These are phyloP conservation scores for Strigamia crassipes DNA, from an alignment of 2,888 invertebrate genomes.

Conservation along the genomic window DNA sequence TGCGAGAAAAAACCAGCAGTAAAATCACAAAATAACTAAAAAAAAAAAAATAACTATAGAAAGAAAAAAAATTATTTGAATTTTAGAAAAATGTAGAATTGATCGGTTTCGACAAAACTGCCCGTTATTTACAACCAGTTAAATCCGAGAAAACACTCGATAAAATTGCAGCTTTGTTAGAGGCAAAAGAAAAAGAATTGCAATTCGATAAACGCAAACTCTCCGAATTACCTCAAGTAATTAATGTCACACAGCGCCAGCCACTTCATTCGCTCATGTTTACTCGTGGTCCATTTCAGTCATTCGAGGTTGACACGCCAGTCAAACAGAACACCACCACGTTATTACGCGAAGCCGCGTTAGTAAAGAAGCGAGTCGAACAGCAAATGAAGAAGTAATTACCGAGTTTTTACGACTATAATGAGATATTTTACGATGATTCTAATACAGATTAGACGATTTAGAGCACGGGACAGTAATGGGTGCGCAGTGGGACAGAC, in stretches of 20 bases:
- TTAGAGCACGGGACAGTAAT: not conserved
- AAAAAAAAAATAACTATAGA: not conserved
- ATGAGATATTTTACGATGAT: not conserved
- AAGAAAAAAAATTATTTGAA: not conserved
- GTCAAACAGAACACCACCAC: conserved; percentile 12
- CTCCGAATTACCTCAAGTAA: not conserved
- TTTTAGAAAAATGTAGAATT: not conserved
- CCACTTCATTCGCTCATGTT: not conserved
- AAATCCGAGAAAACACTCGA: conserved; percentile 8
- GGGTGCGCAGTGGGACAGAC: not conserved
- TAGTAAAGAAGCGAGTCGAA: not conserved
- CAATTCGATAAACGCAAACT: conserved; percentile 22
- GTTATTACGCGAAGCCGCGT: not conserved
- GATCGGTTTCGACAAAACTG: not conserved
- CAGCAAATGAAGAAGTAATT: conserved; percentile 18
- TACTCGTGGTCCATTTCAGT: not conserved
- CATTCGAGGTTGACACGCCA: not conserved
- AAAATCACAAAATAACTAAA: not conserved
- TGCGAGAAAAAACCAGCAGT: not conserved
- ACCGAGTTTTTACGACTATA: not conserved
- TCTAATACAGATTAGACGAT: not conserved
- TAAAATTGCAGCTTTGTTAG: conserved; percentile 16
- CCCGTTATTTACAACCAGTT: not conserved
- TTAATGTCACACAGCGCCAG: not conserved
- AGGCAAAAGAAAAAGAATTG: conserved; percentile 14